These are phyloP conservation scores for Onychorhynchus coronatus DNA, from an alignment of 2,113 vertebrate genomes.

Conservation along the genomic window DNA sequence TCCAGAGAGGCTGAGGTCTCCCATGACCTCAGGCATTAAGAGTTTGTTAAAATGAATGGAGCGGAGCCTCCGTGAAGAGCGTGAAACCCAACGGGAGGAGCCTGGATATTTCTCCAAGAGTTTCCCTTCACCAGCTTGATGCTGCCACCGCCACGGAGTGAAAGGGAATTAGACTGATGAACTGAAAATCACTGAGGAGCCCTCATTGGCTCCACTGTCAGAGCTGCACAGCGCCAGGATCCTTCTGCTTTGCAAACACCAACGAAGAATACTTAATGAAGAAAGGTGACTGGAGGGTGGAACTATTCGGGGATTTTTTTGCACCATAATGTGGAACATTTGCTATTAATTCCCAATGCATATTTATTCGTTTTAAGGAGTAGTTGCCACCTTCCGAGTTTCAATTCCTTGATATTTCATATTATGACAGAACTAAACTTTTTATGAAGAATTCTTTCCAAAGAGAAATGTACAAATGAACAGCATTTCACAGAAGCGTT, in stretches of 20 bases:
- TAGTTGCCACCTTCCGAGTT: neutral
- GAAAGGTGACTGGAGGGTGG: neutral
- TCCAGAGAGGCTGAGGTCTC: neutral
- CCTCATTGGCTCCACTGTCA: neutral
- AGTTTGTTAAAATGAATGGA: neutral
- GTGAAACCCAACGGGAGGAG: neutral
- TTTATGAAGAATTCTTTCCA: neutral
- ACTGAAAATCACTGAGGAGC: neutral
- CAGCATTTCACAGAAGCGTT: neutral
- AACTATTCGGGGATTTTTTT: neutral
- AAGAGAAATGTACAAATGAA: neutral
- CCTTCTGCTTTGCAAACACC: neutral
- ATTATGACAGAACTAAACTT: neutral
- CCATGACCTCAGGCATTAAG: neutral
- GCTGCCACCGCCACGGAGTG: neutral
- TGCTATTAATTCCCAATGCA: neutral
- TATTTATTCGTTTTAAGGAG: neutral
- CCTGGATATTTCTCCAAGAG: neutral
- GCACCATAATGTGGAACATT: neutral
- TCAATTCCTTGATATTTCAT: neutral
- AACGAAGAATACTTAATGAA: neutral
- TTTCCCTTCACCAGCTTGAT: neutral
- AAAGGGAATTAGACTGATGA: neutral
- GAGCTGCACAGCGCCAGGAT: neutral
- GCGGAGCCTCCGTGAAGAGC: neutral